phyloP scores from a whole-genome alignment of 2,888 invertebrate genomes.

The Brachypalpus laphriformis region DNA sequence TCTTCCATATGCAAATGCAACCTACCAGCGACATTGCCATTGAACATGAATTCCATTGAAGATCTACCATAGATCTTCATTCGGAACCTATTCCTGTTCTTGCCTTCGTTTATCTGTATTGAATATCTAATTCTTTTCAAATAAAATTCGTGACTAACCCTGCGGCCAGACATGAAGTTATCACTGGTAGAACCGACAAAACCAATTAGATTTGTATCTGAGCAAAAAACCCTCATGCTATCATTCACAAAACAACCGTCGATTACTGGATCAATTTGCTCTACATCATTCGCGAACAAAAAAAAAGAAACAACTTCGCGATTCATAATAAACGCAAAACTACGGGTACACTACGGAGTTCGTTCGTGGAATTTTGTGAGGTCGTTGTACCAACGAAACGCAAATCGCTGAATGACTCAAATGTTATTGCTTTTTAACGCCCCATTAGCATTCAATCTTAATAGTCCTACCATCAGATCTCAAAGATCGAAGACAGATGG shows the following conservation, averaged over 20 bases:
- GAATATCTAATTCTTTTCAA: neutral
- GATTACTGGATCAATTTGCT: conserved; percentile 24
- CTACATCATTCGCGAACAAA: conserved; percentile 5
- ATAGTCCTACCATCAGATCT: conserved; percentile 18
- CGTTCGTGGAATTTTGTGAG: conserved; percentile 19
- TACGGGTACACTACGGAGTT: neutral
- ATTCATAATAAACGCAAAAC: conserved; percentile 15
- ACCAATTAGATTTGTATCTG: conserved; percentile 33
- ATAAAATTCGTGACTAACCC: neutral
- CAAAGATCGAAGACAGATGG: conserved; percentile 10
- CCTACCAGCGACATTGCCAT: neutral
- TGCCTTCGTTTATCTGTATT: neutral
- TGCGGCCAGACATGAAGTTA: neutral
- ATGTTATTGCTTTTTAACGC: conserved; percentile 22
- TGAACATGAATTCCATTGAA: neutral
- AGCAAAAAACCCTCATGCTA: neutral
- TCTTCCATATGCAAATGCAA: neutral
- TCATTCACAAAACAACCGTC: conserved; percentile 19
- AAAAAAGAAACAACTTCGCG: neutral
- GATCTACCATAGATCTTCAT: neutral
- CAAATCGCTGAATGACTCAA: conserved; percentile 35
- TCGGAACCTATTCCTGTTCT: neutral
- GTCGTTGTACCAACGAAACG: conserved; percentile 35
- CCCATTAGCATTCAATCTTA: conserved; percentile 40
- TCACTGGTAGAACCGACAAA: conserved; percentile 16